Percentiles rank a stretch among this genome's conserved stretches.
Evolutionary conservation across 2,888 invertebrate genomes (phyloP).

Genomic region (Ophonus ardosiacus): DNA sequence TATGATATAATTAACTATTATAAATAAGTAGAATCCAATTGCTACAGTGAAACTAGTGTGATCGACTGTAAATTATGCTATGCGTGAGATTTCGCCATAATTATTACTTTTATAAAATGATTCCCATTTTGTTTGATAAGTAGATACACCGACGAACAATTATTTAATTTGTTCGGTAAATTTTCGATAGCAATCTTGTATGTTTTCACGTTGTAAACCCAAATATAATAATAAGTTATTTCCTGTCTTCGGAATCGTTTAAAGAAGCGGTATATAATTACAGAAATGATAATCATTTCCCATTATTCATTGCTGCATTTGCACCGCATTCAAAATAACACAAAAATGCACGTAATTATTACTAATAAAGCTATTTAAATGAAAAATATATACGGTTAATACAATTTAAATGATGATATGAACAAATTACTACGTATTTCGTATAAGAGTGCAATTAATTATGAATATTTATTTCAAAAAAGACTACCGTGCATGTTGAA

Average conservation of each 20-base stretch:
- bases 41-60: neutral
- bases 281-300: slow-evolving; percentile 53
- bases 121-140: slow-evolving; percentile 11
- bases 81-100: slow-evolving; percentile 11
- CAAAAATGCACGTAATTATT: slow-evolving; percentile 52
- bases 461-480: slow-evolving; percentile 50
- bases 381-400: slow-evolving; percentile 50
- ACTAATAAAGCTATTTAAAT: slow-evolving; percentile 61
- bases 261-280: slow-evolving; percentile 52
- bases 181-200: slow-evolving; percentile 19
- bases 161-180: slow-evolving; percentile 21
- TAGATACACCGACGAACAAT: slow-evolving; percentile 3
- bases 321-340: slow-evolving; percentile 45
- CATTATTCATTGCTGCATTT: slow-evolving; percentile 51
- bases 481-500: slow-evolving; percentile 12
- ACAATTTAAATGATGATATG: slow-evolving; percentile 54
- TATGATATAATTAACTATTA: neutral
- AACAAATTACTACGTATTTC: slow-evolving; percentile 55
- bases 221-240: slow-evolving; percentile 40
- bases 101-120: slow-evolving; percentile 1
- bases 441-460: slow-evolving; percentile 45
- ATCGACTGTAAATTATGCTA: neutral
- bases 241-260: slow-evolving; percentile 33
- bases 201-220: slow-evolving; percentile 26
- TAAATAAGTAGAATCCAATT: neutral